Evolutionary conservation across 2,888 invertebrate genomes (phyloP).

Genomic region (Agapostemon virescens): DNA sequence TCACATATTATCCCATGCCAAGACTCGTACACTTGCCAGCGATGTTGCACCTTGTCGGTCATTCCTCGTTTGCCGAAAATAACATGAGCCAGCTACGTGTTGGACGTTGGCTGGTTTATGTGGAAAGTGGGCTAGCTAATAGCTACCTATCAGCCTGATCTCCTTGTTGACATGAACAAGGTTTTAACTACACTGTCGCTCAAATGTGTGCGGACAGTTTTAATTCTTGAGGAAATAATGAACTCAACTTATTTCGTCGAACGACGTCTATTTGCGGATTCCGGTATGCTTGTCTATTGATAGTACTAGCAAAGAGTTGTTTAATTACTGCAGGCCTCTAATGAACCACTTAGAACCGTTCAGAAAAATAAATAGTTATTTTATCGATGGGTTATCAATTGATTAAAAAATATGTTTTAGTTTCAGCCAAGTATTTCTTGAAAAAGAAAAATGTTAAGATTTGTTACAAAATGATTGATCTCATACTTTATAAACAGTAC

Average conservation of each 20-base stretch:
- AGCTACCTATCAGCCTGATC: not conserved
- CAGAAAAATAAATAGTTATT: too few species aligned
- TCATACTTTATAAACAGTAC: not conserved
- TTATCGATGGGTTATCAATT: too few species aligned
- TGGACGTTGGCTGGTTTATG: not conserved
- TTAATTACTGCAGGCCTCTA: too few species aligned
- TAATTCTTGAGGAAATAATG: not conserved
- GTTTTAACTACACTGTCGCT: not conserved
- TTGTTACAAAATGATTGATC: too few species aligned
- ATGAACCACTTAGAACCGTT: too few species aligned
- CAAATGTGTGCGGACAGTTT: not conserved
- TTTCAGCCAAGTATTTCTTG: too few species aligned
- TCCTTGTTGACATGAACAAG: not conserved
- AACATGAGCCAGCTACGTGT: not conserved
- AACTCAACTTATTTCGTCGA: not conserved
- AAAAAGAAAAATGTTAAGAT: too few species aligned
- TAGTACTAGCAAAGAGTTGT: not conserved
- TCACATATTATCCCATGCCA: conserved; percentile 4
- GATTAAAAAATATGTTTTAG: too few species aligned
- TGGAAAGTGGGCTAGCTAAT: not conserved
- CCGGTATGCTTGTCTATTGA: not conserved
- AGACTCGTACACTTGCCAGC: not conserved
- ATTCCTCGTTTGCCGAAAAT: not conserved
- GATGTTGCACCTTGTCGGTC: not conserved
- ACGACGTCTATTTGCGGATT: not conserved